Evolutionary conservation across 2,888 invertebrate species (phyloP), one percentile per base, ranked within the genome.

Genomic region (Trimorus sp.): DNA sequence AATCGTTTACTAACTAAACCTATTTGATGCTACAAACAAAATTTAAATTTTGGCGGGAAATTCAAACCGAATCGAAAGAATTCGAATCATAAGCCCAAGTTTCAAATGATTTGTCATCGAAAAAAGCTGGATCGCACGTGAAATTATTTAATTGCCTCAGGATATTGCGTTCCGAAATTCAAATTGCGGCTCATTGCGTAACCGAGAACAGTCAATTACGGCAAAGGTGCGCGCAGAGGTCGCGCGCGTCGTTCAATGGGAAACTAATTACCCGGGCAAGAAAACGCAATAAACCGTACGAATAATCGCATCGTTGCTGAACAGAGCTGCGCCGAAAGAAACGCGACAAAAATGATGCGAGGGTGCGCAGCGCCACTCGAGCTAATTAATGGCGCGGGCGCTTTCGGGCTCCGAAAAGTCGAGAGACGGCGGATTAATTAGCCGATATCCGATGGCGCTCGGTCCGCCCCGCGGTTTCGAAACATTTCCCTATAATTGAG

Each of bases 341-440:
- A 70, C 26, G 63, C 36, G 62, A 63, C 49, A 70, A 69, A 77
- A 69, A 63, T 77, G 62, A 70, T 60, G 49, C 48, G 38, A 2
- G 54, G 58, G 66, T 68, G 62, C 26, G 12, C n/a, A 12, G 53
- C 26, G 49, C 16, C 42, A 45, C 60, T 68, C 62, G 26, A 76
- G 56, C 76, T 76, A 76, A 76, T 77, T 77, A 77, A 69, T 70
- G 69, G 63, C 62, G 69, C 37, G 48, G 8, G 40, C 36, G 26
- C 26, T 26, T 26, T 69, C 26, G 62, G 63, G 53, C n/a, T 77
- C 66, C 63, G 49, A 62, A 77, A 77, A 77, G 65, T 71, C 65
- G 40, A 70, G 58, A 65, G 70, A 26, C n/a, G 58, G 78, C 53
- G 36, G 65, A 71, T 71, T 78, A 78, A 65, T 78, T 77, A 77